phyloP scores from a whole-genome alignment of 2,888 invertebrate species.

The Dynastes hyllus region DNA sequence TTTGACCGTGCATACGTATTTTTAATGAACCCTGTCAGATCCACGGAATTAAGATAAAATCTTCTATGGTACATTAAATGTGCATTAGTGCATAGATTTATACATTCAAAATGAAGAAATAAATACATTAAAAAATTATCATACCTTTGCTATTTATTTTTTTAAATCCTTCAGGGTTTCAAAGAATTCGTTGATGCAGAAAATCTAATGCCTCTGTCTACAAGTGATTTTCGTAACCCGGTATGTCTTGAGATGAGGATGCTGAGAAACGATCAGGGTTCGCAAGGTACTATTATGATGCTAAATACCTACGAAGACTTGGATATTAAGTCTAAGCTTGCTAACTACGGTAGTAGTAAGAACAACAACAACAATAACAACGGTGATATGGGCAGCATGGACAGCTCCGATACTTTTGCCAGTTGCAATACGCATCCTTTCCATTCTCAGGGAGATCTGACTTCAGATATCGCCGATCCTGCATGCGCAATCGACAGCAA shows the following conservation, averaged over 20 bases:
- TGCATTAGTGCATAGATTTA: conserved; percentile 26
- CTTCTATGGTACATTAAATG: conserved; percentile 9
- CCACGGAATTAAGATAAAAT: neutral
- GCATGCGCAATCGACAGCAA: conserved; percentile 79
- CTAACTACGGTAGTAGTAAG: conserved; percentile 51
- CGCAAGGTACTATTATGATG: conserved; percentile 49
- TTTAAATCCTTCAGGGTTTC: conserved; percentile 78
- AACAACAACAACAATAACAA: conserved; percentile 68
- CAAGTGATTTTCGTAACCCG: conserved; percentile 88
- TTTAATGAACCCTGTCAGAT: neutral
- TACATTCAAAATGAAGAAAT: conserved; percentile 19
- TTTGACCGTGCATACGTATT: neutral
- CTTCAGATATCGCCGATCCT: conserved; percentile 70
- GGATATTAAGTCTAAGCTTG: conserved; percentile 55
- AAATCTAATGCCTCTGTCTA: conserved; percentile 89
- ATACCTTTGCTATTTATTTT: neutral
- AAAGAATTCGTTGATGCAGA: conserved; percentile 94
- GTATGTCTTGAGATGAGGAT: conserved; percentile 87
- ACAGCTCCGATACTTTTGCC: conserved; percentile 95
- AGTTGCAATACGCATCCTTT: conserved; percentile 97
- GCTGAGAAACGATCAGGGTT: conserved; percentile 73
- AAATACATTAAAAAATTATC: neutral
- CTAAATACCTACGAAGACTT: conserved; percentile 59
- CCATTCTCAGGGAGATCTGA: conserved; percentile 81
- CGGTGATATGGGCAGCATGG: conserved; percentile 75